phyloP scores from a whole-genome alignment of 1,140 invertebrate species.

The Anastatus disparis region DNA sequence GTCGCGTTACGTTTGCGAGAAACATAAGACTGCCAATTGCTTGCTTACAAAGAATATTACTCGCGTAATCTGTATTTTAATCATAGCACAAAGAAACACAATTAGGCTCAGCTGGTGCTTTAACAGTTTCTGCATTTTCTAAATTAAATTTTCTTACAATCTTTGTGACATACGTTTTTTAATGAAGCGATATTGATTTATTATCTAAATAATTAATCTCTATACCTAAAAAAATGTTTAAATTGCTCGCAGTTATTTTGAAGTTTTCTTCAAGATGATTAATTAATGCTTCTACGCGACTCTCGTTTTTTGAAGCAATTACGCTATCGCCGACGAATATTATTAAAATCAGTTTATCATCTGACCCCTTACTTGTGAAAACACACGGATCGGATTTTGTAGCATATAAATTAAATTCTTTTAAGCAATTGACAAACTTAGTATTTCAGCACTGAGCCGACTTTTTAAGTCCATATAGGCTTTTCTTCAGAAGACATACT shows the following conservation, averaged over 20 bases:
- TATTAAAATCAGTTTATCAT: no score
- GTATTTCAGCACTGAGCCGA: no score
- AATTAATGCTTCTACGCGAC: neutral
- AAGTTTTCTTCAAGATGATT: slow-evolving; percentile 30
- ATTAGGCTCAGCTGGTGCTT: slow-evolving; percentile 9
- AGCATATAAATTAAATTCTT: no score
- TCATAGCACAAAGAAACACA: neutral
- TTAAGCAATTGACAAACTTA: no score
- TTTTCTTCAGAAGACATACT: no score
- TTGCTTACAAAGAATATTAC: slow-evolving; percentile 48
- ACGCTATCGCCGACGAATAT: no score
- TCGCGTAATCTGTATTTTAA: slow-evolving; percentile 12
- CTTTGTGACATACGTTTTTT: slow-evolving; percentile 45
- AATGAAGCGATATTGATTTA: slow-evolving; percentile 53
- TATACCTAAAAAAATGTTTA: slow-evolving; percentile 41
- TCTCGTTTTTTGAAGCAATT: no score
- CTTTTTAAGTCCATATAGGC: no score
- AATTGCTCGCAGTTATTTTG: slow-evolving; percentile 18
- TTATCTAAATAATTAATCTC: slow-evolving; percentile 51
- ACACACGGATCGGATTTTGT: no score
- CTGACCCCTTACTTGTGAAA: no score
- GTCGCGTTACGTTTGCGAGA: no score
- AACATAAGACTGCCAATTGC: neutral
- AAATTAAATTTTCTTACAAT: slow-evolving; percentile 45
- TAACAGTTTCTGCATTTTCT: slow-evolving; percentile 34